phyloP scores from a whole-genome alignment of 2,888 invertebrate species.

The Eupithecia insigniata region DNA sequence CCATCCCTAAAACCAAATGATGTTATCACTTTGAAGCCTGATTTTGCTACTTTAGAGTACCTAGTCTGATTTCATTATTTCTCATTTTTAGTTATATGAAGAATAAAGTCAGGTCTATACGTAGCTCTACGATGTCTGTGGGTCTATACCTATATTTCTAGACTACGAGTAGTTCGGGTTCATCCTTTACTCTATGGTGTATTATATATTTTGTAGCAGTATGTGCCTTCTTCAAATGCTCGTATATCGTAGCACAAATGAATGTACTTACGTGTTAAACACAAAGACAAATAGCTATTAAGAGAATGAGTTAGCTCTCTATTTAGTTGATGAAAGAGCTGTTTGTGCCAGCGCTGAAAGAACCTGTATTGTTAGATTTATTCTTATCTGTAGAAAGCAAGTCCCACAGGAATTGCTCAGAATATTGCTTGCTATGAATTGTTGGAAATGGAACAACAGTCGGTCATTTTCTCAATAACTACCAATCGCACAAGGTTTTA shows the following conservation, averaged over 20 bases:
- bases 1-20: conserved; percentile 4
- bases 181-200: neutral
- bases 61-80: neutral
- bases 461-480: conserved; percentile 24
- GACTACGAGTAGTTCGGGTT: neutral
- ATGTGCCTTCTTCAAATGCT: neutral
- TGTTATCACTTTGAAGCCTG: neutral
- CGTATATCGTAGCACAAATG: neutral
- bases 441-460: conserved; percentile 26
- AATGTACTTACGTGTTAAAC: conserved; percentile 3
- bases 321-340: conserved; percentile 11
- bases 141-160: neutral
- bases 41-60: neutral
- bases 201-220: neutral
- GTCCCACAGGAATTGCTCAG: conserved; percentile 26
- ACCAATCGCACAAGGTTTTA: conserved; percentile 19
- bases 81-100: neutral
- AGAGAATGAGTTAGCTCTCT: conserved; percentile 5
- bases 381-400: conserved; percentile 32
- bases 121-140: too few relatives aligned
- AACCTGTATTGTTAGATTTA: conserved; percentile 31
- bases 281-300: conserved; percentile 9
- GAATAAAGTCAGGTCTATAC: neutral
- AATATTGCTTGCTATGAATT: conserved; percentile 32
- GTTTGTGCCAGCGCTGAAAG: conserved; percentile 22